phyloP scores from a whole-genome alignment of 1,140 invertebrate genomes.

The Zaprionus kolodkinae region DNA sequence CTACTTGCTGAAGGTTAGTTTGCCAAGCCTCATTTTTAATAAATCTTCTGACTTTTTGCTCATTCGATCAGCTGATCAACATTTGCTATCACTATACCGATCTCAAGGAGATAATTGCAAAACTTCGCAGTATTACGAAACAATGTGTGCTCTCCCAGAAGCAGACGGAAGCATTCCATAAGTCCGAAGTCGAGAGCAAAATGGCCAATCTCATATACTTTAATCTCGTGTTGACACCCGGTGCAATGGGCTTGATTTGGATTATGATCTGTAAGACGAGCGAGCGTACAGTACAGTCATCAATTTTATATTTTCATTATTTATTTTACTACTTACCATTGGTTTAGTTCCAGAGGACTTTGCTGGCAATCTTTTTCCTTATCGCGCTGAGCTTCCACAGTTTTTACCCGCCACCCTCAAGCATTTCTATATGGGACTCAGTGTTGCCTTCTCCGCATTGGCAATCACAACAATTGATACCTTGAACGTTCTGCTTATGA shows the following conservation, averaged over 20 bases:
- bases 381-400: constrained; percentile 54
- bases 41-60: background rate
- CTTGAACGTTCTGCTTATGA: constrained; percentile 71
- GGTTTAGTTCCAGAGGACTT: constrained; percentile 60
- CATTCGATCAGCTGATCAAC: constrained; percentile 43
- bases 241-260: constrained; percentile 44
- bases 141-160: constrained; percentile 39
- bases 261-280: constrained; percentile 52
- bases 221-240: constrained; percentile 47
- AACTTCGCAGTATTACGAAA: constrained; percentile 36
- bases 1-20: constrained; percentile 55
- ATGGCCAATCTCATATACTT: constrained; percentile 57
- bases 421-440: constrained; percentile 59
- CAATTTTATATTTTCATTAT: background rate
- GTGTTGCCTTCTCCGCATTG: constrained; percentile 50
- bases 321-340: too few species aligned
- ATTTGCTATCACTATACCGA: constrained; percentile 45
- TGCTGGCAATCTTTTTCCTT: constrained; percentile 66
- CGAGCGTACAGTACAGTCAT: background rate
- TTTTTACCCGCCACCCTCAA: constrained; percentile 30
- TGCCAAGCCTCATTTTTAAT: background rate
- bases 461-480: constrained; percentile 61
- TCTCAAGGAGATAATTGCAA: constrained; percentile 26
- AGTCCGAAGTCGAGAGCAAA: constrained; percentile 56
- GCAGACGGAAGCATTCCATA: constrained; percentile 50